Conservation (phyloP, 2,888 invertebrate genomes). For the Plusia festucae region DNA sequence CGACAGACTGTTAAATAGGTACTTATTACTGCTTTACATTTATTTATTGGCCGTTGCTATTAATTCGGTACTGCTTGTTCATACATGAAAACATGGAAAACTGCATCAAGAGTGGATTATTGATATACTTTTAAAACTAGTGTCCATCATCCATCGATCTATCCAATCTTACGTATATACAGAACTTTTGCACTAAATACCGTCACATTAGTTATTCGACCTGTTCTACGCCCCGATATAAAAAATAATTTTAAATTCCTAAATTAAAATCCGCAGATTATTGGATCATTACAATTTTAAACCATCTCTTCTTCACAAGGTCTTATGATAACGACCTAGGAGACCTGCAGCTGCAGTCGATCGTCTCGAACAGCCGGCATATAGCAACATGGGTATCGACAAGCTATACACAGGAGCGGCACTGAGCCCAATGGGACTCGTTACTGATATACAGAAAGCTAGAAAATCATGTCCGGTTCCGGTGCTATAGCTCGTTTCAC, state of each 20-base stretch:
- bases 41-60: constrained; percentile 79
- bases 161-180: constrained; percentile 83
- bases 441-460: constrained; percentile 29
- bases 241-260: constrained; percentile 79
- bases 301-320: constrained; percentile 72
- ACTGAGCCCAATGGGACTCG: constrained; percentile 3
- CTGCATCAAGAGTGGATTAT: constrained; percentile 67
- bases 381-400: constrained; percentile 49
- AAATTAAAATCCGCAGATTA: constrained; percentile 78
- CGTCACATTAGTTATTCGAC: constrained; percentile 70
- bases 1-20: constrained; percentile 85
- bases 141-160: constrained; percentile 59
- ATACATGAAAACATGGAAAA: constrained; percentile 67
- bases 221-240: constrained; percentile 78
- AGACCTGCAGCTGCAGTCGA: no score
- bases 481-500: constrained; percentile 60
- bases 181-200: constrained; percentile 75
- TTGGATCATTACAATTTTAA: constrained; percentile 68
- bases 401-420: constrained; percentile 52
- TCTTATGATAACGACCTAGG: constrained; percentile 60
- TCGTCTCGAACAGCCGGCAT: constrained; percentile 52
- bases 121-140: constrained; percentile 61
- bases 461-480: constrained; percentile 40
- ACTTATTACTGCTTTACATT: constrained; percentile 87
- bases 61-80: constrained; percentile 83